Conservation (phyloP, 2,113 vertebrate genomes). For the Neolamprologus devosi region DNA sequence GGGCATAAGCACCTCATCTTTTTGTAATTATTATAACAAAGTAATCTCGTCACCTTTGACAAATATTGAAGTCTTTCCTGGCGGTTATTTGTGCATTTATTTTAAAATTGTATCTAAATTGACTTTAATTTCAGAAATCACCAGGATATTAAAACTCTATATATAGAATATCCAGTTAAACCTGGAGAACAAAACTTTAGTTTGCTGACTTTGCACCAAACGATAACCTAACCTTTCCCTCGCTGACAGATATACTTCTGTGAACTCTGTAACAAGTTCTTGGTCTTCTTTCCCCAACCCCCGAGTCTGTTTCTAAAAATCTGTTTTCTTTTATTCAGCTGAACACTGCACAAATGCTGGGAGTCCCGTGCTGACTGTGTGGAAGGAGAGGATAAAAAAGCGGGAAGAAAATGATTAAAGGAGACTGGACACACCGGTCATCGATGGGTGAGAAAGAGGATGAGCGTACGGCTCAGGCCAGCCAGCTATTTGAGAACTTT, state of each 20-base stretch:
- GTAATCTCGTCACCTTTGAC: background rate
- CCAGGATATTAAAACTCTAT: background rate
- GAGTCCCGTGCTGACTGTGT: background rate
- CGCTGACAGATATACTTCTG: background rate
- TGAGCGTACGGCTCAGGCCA: slow-evolving; percentile 78
- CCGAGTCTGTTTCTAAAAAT: background rate
- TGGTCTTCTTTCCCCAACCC: background rate
- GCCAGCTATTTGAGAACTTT: slow-evolving; percentile 92
- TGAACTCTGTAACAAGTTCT: background rate
- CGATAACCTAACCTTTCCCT: rapidly evolving
- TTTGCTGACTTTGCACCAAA: background rate
- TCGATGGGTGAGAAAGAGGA: slow-evolving; percentile 85
- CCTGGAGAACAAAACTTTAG: background rate
- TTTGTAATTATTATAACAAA: background rate
- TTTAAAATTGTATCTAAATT: background rate
- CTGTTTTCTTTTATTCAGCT: background rate
- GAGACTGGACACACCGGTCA: background rate
- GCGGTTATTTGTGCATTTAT: background rate
- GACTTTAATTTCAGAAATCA: background rate
- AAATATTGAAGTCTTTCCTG: background rate
- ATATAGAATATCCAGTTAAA: background rate
- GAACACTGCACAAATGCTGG: background rate
- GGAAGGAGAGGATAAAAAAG: background rate
- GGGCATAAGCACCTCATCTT: background rate
- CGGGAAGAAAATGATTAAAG: rapidly evolving